Evolutionary conservation across 2,113 vertebrate genomes (phyloP).

Genomic region (Apteryx owenii): DNA sequence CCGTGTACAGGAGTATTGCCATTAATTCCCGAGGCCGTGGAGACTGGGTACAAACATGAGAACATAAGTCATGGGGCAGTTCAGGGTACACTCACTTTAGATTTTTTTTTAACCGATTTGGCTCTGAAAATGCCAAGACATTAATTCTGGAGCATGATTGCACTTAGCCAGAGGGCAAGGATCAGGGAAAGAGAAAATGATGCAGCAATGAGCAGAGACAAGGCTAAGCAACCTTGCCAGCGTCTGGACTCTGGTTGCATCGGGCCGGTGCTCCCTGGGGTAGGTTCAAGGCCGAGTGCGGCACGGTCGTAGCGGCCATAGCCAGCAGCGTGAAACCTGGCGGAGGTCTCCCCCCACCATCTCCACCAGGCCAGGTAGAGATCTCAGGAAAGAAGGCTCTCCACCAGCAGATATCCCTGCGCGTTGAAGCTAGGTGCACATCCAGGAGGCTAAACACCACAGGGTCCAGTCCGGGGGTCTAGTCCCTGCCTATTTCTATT

Average conservation of each 20-base stretch:
- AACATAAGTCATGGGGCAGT: too few species aligned
- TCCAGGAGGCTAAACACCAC: not conserved
- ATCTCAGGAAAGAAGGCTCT: not conserved
- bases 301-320: too few species aligned
- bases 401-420: rapidly evolving
- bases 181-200: not conserved
- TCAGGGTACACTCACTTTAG: not conserved
- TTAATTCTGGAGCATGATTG: not conserved
- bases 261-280: too few species aligned
- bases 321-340: not conserved
- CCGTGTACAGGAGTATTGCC: too few species aligned
- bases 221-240: too few species aligned
- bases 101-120: not conserved
- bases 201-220: too few species aligned
- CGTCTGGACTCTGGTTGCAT: too few species aligned
- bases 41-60: not conserved
- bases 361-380: not conserved
- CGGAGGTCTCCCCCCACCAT: not conserved
- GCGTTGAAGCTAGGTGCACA: not conserved
- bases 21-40: too few species aligned
- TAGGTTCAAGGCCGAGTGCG: too few species aligned
- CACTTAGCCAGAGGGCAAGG: not conserved
- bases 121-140: not conserved
- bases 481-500: not conserved
- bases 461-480: not conserved